Evolutionary conservation across 2,797 vertebrate species (phyloP).

Genomic region (Eulemur rubriventer): DNA sequence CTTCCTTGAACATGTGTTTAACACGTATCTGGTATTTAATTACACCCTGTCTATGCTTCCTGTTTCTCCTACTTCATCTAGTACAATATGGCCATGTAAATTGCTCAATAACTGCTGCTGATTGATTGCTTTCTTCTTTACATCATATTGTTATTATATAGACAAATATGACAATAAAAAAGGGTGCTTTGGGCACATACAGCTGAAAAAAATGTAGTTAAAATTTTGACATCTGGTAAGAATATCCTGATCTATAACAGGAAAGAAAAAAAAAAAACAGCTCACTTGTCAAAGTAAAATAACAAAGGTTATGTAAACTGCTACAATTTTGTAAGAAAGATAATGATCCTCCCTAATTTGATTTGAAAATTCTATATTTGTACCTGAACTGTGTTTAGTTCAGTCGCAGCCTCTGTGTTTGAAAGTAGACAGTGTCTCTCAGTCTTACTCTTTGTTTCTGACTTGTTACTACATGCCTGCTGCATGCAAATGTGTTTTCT

Average conservation of each 20-base stretch:
- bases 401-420: neutral
- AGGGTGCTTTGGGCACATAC: neutral
- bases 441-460: neutral
- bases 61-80: neutral
- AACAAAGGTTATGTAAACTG: slow-evolving; percentile 22
- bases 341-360: neutral
- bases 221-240: neutral
- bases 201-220: neutral
- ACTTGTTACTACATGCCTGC: slow-evolving; percentile 32
- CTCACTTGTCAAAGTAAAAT: slow-evolving; percentile 22
- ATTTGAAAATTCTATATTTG: slow-evolving; percentile 44
- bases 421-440: slow-evolving; percentile 22
- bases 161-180: slow-evolving; percentile 35
- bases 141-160: neutral
- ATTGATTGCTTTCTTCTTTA: slow-evolving; percentile 1
- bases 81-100: neutral
- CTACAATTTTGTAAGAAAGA: slow-evolving; percentile 16
- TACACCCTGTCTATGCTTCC: neutral
- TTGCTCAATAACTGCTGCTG: neutral
- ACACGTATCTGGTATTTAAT: neutral
- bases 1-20: neutral
- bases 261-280: slow-evolving; percentile 12
- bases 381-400: slow-evolving; percentile 31
- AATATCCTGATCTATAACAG: neutral
- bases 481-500: slow-evolving; percentile 55